Percentiles rank a stretch among this genome's conserved stretches.
Evolutionary conservation across 2,797 vertebrate species (phyloP).

Genomic region (Gadopsis bispinosus): DNA sequence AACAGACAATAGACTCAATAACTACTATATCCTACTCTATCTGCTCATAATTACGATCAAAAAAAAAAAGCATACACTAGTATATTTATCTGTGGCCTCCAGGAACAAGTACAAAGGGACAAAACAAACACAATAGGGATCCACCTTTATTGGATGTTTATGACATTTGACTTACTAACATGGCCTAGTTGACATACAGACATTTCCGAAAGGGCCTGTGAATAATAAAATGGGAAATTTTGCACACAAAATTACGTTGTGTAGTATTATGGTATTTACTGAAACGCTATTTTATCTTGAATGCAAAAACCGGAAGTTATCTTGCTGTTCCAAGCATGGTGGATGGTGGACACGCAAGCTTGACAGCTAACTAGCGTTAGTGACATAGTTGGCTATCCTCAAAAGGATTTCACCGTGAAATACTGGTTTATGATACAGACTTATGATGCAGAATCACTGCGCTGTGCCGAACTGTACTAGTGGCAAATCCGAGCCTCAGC

Average conservation of each 20-base stretch:
- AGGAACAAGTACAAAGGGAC: neutral
- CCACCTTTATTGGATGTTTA: neutral
- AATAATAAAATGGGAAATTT: too few relatives aligned
- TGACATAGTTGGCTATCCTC: neutral
- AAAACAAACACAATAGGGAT: neutral
- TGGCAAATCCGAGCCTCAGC: constrained; percentile 72
- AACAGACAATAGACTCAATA: too few relatives aligned
- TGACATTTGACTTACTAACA: neutral
- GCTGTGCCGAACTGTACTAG: constrained; percentile 81
- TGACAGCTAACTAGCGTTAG: constrained; percentile 20
- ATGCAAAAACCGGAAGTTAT: constrained; percentile 27
- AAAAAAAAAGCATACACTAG: neutral
- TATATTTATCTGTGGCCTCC: neutral
- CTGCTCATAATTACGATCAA: too few relatives aligned
- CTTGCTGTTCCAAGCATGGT: accelerated
- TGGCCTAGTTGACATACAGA: too few relatives aligned
- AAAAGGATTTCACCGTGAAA: neutral
- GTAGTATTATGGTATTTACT: neutral
- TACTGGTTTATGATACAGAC: neutral
- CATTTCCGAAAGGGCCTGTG: neutral
- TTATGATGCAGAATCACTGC: constrained; percentile 85
- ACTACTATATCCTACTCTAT: too few relatives aligned
- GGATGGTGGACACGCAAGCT: neutral
- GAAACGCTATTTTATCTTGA: constrained; percentile 54
- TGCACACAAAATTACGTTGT: neutral